Evolutionary conservation across 1,140 invertebrate genomes (phyloP), one percentile per base, ranked within the genome.

Genomic region (Rhopalosiphum padi): DNA sequence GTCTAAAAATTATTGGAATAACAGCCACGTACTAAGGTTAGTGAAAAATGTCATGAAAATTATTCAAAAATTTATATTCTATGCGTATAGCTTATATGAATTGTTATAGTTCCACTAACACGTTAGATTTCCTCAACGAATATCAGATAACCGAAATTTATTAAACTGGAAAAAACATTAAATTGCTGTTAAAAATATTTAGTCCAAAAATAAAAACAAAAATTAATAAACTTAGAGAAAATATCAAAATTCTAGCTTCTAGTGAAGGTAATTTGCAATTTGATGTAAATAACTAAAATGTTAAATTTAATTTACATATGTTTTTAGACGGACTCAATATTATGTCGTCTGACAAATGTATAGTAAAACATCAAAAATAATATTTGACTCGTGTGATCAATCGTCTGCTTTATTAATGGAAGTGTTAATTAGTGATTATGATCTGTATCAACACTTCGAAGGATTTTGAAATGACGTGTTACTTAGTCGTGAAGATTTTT

Each of bases 401-500:
- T 68, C 91, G 2, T 92, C 68, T 5, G n/a, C 11, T 0, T 51
- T 83, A 25, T 35, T 92, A 6, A n/a, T 53, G 77, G 46, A 85
- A 46, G 30, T 83, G 46, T 83, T 92, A 41, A 82, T 25, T 35
- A 0, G 4, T 23, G 37, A 92, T 25, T 92, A 82, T 9, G 25
- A 83, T 51, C 15, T 85, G 77, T 85, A 85, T n/a, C 21, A 43
- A 37, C n/a, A 92, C 35, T 41, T 92, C 46, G 77, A 92, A 83
- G 91, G 91, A 21, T 35, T 83, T 4, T 41, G 46, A 48, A 85
- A 83, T 92, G 85, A 92, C n/a, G 53, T 92, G 91, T 35, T 92
- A 21, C 37, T 92, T 35, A 77, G 91, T 30, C 41, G 91, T 15
- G 46, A 46, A 35, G 91, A 92, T 22, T 92, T 92, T 53, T 92